Base-by-base conservation (phyloP, 2,797 vertebrate genomes). In the Phataginus tetradactyla region DNA sequence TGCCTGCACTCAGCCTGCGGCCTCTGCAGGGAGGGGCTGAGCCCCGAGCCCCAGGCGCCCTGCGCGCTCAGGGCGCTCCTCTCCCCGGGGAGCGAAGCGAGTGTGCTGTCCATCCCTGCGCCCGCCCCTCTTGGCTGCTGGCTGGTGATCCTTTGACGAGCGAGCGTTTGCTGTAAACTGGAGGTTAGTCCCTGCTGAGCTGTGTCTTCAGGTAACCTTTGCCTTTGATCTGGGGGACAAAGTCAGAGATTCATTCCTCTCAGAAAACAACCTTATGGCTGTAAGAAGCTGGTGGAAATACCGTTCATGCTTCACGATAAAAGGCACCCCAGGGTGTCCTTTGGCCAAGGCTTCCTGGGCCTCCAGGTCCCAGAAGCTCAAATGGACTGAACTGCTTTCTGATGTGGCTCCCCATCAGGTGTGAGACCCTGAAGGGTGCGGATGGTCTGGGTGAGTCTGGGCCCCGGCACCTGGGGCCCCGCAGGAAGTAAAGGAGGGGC, bases 61-160 rank as follows among this genome's bases (percentile, higher is more conserved):
- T 0, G 5, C 17, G 3, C 64, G 15, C 23, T 37, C 7, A 0
- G 7, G 1, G 8, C 51, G 25, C 25, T 72, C 42, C 69, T 27
- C 69, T 72, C 69, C 4, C 4, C 29, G 39, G 7, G 27, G 17
- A 15, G 12, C 29, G 5, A 14, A 29, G 61, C 29, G 29, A 29
- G 45, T 3, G 25, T 10, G 39, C 45, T 45, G 45, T 11, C 45
- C 45, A 45, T 10, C 45, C 45, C 45, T 71, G 39, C 39, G 39
- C 7, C 7, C 3, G 7, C 45, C 11, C 45, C 11, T 45, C 45
- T 45, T 2, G 2, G 69, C 14, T 39, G 39, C 8, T 7, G 4
- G 5, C 32, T 15, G 0, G 3, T 1, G 11, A 2, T n/a, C 27
- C 64, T 80, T 6, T 1, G 7, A 11, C 2, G n/a, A n/a, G n/a